These are phyloP conservation scores for Percopsis transmontana DNA, from an alignment of 2,113 vertebrate genomes.

Conservation along the genomic window DNA sequence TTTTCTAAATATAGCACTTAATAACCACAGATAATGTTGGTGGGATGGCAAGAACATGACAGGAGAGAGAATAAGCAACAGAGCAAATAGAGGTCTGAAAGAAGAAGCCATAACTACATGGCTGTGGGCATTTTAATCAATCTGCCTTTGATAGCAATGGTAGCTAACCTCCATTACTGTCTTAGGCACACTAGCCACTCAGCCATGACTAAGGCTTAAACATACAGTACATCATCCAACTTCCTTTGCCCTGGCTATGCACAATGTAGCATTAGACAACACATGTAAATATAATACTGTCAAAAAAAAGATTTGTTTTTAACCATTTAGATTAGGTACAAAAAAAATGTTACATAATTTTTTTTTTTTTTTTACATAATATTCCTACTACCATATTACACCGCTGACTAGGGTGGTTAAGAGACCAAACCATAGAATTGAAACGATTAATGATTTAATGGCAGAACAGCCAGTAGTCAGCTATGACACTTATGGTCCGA, in stretches of 20 bases:
- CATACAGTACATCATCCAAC: background rate
- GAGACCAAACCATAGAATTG: background rate
- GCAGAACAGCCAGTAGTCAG: conserved; percentile 14
- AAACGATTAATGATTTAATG: conserved; percentile 20
- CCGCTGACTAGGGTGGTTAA: background rate
- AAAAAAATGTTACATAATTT: too few species aligned
- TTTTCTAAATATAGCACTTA: conserved; percentile 64
- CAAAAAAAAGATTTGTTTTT: too few species aligned
- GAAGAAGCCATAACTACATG: conserved; percentile 59
- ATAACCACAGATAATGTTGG: conserved; percentile 49
- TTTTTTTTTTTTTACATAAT: too few species aligned
- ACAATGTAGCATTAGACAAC: background rate
- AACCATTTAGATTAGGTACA: too few species aligned
- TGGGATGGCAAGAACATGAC: conserved; percentile 46
- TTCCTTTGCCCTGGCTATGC: background rate
- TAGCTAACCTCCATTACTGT: conserved; percentile 38
- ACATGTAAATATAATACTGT: too few species aligned
- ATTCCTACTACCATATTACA: background rate
- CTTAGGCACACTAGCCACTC: conserved; percentile 7
- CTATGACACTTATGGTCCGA: conserved; percentile 30
- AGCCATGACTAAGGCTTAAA: background rate
- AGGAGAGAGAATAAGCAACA: conserved; percentile 1
- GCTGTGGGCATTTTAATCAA: conserved; percentile 50
- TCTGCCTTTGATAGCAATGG: conserved; percentile 43
- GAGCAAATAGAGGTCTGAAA: conserved; percentile 44